Percentiles rank a stretch among this genome's conserved stretches.
Evolutionary conservation across 2,797 vertebrate species (phyloP).

Genomic region (Gymnoscopelus microlampas): DNA sequence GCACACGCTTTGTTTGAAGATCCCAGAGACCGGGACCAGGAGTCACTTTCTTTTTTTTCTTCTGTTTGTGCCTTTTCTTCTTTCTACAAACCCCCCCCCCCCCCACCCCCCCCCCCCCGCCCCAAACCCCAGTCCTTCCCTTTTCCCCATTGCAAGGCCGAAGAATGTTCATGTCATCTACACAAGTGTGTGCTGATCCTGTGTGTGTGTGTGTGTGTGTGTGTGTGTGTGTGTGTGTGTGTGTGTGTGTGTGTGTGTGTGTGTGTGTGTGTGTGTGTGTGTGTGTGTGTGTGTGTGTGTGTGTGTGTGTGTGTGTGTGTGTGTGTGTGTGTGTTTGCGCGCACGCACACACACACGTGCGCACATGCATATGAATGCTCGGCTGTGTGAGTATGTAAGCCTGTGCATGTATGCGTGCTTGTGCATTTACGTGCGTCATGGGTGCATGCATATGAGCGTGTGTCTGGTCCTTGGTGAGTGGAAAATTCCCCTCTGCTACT

Average conservation of each 20-base stretch:
- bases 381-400: not conserved
- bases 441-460: not conserved
- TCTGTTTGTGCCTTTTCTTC: constrained; percentile 14
- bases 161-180: constrained; percentile 26
- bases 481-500: constrained; percentile 85
- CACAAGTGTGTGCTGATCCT: constrained; percentile 1
- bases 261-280: not conserved
- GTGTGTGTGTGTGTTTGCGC: constrained; percentile 5
- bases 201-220: constrained; percentile 32
- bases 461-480: constrained; percentile 66
- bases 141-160: constrained; percentile 22
- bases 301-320: constrained; percentile 41
- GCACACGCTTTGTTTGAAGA: constrained; percentile 91
- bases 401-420: constrained; percentile 35
- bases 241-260: constrained; percentile 43
- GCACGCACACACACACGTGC: not conserved
- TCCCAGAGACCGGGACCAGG: constrained; percentile 87
- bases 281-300: constrained; percentile 12
- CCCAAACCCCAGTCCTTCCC: not conserved
- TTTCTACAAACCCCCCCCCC: constrained; percentile 2
- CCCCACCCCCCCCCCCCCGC: constrained; percentile 15
- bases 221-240: constrained; percentile 15
- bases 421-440: not conserved
- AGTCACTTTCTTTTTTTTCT: constrained; percentile 56
- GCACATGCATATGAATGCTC: too few species aligned